Base-by-base conservation (phyloP, 2,113 vertebrate genomes). In the Lathamus discolor region DNA sequence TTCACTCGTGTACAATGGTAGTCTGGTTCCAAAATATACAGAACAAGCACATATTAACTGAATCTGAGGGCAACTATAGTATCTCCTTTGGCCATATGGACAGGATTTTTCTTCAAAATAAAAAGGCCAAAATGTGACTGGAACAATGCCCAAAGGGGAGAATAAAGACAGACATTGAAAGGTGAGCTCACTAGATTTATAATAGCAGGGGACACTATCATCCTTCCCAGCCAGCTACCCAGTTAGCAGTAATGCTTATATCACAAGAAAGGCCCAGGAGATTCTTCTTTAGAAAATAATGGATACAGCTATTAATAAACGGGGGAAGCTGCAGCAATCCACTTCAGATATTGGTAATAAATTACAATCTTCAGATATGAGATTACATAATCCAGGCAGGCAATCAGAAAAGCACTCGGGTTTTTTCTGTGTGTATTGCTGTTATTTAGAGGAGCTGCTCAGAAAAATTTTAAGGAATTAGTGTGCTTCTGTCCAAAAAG, bases 71-170 rank as follows among this genome's bases (percentile, higher is more conserved):
- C 88, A 90, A 80, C n/a, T 88, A 57, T 64, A 62, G 76, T 69
- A 96, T 59, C 68, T 93, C 57, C 92, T 91, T 63, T 25, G 6
- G 39, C 92, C 81, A 90, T 91, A 83, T 20, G 87, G 81, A 69
- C 43, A 66, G 61, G 92, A 92, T 83, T 81, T 77, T 88, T 89
- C 82, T 93, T 93, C 88, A 94, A 96, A 97, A 96, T 88, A 95
- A 92, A 95, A 95, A 94, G 96, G 93, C 74, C 80, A 92, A 95
- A 96, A 95, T 91, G 72, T 91, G 87, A 93, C 86, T 95, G 92
- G 84, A 92, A 93, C 77, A 94, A 95, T 86, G 86, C 81, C 96
- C 92, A 95, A 93, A 97, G 83, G 92, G 94, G 88, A 94, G 90
- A 96, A 90, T 80, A 90, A 94, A 90, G 86, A 92, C 77, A 96